These are phyloP conservation scores for Linepithema humile DNA, from an alignment of 1,140 invertebrate species.

Conservation along the genomic window DNA sequence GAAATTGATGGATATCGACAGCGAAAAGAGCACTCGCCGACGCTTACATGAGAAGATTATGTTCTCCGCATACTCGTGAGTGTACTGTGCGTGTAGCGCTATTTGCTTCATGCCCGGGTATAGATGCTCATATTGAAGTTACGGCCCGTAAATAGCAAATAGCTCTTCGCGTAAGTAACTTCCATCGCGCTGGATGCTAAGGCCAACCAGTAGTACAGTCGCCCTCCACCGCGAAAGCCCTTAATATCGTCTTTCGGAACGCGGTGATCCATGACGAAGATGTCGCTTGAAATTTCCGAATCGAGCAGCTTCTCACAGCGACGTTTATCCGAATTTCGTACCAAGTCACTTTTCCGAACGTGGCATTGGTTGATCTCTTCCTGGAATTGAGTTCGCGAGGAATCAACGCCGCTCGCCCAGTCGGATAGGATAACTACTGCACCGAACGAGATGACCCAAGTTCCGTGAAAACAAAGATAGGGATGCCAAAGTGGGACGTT, in stretches of 20 bases:
- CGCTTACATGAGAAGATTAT: slow-evolving; percentile 22
- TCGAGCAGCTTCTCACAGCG: not conserved
- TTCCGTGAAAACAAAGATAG: slow-evolving; percentile 25
- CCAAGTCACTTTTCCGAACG: slow-evolving; percentile 19
- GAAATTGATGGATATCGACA: slow-evolving; percentile 29
- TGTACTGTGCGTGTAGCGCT: slow-evolving; percentile 7
- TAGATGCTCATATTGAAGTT: slow-evolving; percentile 48
- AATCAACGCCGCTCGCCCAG: slow-evolving; percentile 10
- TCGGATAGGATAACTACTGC: slow-evolving; percentile 32
- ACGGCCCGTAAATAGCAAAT: slow-evolving; percentile 43
- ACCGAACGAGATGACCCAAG: slow-evolving; percentile 5
- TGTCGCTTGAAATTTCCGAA: slow-evolving; percentile 15
- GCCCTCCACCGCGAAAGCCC: not conserved
- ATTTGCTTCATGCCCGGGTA: slow-evolving; percentile 24
- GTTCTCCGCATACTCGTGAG: not conserved
- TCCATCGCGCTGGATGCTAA: slow-evolving; percentile 11
- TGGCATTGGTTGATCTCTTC: slow-evolving; percentile 29
- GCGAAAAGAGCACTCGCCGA: slow-evolving; percentile 1
- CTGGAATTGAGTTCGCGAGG: slow-evolving; percentile 38
- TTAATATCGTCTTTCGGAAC: slow-evolving; percentile 19
- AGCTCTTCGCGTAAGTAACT: slow-evolving; percentile 33
- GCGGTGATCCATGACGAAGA: slow-evolving; percentile 10
- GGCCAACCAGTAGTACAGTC: not conserved
- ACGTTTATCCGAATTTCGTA: slow-evolving; percentile 35
- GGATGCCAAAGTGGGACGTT: slow-evolving; percentile 33